phyloP scores from a whole-genome alignment of 30 jellyfish, hydroid and myxozoan species.

The Turritopsis dohrnii region DNA sequence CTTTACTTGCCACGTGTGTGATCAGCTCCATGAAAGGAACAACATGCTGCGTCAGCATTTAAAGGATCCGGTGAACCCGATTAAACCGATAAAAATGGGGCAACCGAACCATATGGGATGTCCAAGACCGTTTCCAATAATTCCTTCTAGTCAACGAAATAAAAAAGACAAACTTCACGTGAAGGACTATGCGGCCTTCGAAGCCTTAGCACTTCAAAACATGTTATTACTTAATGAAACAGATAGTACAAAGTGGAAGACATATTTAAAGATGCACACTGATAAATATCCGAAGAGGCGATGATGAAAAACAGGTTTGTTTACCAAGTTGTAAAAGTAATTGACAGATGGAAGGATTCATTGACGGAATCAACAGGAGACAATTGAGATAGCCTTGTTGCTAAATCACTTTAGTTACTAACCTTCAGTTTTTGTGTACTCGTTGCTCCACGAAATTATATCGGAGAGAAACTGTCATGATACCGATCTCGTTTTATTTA shows the following conservation, averaged over 20 bases:
- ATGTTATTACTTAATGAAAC: slow-evolving; percentile 64
- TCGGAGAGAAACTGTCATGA: no score
- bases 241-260: slow-evolving; percentile 36
- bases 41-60: slow-evolving; percentile 19
- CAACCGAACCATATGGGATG: slow-evolving; percentile 52
- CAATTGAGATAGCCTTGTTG: no score
- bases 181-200: slow-evolving; percentile 53
- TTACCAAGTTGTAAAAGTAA: no score
- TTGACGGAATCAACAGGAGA: no score
- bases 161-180: slow-evolving; percentile 10
- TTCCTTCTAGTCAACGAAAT: slow-evolving; percentile 11
- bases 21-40: slow-evolving; percentile 29
- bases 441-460: no score
- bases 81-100: slow-evolving; percentile 5
- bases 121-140: slow-evolving; percentile 17
- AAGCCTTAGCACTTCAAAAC: slow-evolving; percentile 48
- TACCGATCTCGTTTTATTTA: no score
- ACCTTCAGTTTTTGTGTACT: no score
- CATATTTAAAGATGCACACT: slow-evolving; percentile 47
- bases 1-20: slow-evolving; percentile 63
- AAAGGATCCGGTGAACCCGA: slow-evolving; percentile 8
- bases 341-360: no score
- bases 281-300: slow-evolving; percentile 52
- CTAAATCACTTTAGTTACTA: no score
- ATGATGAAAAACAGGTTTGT: no score